A percentile compares a stretch with the other conserved stretches of the same genome.
These are phyloP conservation scores for Eupithecia vulgata DNA, from an alignment of 2,888 invertebrate genomes.

Conservation along the genomic window DNA sequence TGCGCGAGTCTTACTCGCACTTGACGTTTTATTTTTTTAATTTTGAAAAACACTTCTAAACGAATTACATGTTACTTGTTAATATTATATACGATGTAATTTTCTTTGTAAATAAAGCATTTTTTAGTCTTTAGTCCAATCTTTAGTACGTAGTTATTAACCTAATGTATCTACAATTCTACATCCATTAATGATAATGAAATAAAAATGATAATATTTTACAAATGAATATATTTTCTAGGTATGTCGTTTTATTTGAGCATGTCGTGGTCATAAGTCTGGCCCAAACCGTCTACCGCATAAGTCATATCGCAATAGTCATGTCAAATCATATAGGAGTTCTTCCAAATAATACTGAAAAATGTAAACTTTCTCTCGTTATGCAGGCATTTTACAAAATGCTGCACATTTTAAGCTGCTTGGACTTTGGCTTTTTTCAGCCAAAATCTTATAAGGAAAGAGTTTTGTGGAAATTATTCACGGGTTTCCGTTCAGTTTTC, in stretches of 20 bases:
- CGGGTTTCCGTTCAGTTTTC: neutral
- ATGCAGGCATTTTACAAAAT: neutral
- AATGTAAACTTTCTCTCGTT: neutral
- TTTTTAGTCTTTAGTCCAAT: no score
- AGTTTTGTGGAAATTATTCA: neutral
- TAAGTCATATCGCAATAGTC: neutral
- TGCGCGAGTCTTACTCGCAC: no score
- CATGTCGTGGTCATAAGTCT: neutral
- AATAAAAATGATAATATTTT: neutral
- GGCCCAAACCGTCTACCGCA: neutral
- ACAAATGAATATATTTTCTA: neutral
- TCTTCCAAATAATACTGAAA: neutral
- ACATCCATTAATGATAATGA: no score
- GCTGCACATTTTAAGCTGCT: neutral
- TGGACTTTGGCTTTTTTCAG: constrained; percentile 28
- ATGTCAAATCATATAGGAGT: neutral
- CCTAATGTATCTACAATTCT: no score
- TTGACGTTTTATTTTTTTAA: no score
- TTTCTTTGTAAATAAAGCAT: no score
- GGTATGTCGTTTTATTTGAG: no score
- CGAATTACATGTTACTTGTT: no score
- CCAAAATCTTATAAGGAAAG: neutral
- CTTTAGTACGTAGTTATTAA: no score
- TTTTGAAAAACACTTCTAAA: no score
- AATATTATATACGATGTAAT: no score